Conservation (phyloP, 2,113 vertebrate genomes). For the Seriola rivoliana region DNA sequence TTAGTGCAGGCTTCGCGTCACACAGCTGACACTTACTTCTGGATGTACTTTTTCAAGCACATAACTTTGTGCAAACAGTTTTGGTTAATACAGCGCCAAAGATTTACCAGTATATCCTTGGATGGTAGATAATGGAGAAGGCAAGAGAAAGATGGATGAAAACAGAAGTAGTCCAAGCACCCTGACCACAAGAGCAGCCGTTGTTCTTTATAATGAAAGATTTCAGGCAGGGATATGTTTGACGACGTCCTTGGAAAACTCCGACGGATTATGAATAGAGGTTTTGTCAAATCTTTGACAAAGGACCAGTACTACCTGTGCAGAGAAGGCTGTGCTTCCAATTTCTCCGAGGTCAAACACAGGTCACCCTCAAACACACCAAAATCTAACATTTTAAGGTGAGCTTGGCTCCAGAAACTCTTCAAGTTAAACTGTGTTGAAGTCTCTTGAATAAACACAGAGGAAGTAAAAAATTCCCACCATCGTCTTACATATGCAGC, state of each 20-base stretch:
- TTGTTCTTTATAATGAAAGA: conserved; percentile 64
- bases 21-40: conserved; percentile 7
- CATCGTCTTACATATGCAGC: conserved; percentile 56
- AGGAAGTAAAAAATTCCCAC: conserved; percentile 34
- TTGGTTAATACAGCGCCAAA: conserved; percentile 12
- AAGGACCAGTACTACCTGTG: conserved; percentile 69
- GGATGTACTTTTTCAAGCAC: conserved; percentile 14
- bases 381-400: conserved; percentile 31
- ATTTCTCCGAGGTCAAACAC: conserved; percentile 63
- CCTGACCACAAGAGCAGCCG: conserved; percentile 38
- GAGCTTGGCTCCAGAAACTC: conserved; percentile 4
- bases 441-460: conserved; percentile 34
- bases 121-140: conserved; percentile 29
- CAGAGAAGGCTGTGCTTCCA: conserved; percentile 40
- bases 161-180: conserved; percentile 44
- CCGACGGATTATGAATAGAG: conserved; percentile 53
- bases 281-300: conserved; percentile 67
- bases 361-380: conserved; percentile 34
- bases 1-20: neutral
- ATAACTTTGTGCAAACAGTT: conserved; percentile 25
- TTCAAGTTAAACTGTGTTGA: conserved; percentile 45
- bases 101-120: conserved; percentile 37
- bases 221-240: conserved; percentile 51
- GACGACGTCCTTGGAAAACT: conserved; percentile 72
- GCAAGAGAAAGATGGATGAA: conserved; percentile 35